Evolutionary conservation across 2,797 vertebrate genomes (phyloP).

Genomic region (Moxostoma hubbsi): DNA sequence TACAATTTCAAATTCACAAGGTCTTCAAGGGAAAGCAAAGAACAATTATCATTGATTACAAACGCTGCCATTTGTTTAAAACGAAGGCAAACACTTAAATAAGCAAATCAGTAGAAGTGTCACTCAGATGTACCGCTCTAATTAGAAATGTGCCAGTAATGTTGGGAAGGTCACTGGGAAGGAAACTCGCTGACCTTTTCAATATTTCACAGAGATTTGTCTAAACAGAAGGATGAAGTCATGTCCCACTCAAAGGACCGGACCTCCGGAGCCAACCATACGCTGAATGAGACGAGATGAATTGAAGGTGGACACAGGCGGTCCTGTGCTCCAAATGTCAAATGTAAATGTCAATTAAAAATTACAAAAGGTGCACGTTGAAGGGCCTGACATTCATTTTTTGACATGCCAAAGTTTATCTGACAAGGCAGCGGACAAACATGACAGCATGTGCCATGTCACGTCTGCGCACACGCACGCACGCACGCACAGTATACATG

Average conservation of each 20-base stretch:
- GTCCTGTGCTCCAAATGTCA: conserved; percentile 79
- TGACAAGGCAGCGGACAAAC: conserved; percentile 80
- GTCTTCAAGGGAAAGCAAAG: no score
- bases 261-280: conserved; percentile 60
- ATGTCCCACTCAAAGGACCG: conserved; percentile 65
- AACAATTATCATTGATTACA: conserved; percentile 7
- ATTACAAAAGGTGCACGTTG: conserved; percentile 85
- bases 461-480: conserved; percentile 76
- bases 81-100: conserved; percentile 72
- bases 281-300: conserved; percentile 65
- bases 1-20: no score
- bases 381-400: conserved; percentile 78
- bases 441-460: conserved; percentile 82
- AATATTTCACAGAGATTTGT: conserved; percentile 60
- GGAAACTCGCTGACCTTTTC: conserved; percentile 62
- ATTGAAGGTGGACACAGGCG: conserved; percentile 17
- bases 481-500: background rate
- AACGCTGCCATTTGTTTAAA: conserved; percentile 69
- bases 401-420: conserved; percentile 82
- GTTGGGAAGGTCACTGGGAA: conserved; percentile 65
- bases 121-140: conserved; percentile 72
- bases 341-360: conserved; percentile 92
- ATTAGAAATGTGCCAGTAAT: conserved; percentile 68
- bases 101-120: conserved; percentile 78
- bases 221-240: conserved; percentile 52